phyloP scores from a whole-genome alignment of 2,113 vertebrate species.

The Stigmatopora nigra region DNA sequence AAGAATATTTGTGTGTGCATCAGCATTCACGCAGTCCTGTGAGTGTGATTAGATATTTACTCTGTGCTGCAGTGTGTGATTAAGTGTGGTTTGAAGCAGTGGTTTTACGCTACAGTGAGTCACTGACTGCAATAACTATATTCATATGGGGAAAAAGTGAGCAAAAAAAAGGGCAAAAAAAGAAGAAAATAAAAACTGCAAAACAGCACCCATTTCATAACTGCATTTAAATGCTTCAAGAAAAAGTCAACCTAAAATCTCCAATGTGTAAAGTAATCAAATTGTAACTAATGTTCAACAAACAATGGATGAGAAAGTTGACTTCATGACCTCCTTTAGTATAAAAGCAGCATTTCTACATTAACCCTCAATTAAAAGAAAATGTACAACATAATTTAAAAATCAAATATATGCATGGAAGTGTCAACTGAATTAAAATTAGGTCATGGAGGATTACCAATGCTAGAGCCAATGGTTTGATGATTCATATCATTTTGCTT shows the following conservation, averaged over 20 bases:
- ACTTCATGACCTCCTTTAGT: not conserved
- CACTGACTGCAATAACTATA: constrained; percentile 41
- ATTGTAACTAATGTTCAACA: constrained; percentile 8
- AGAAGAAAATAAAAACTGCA: not conserved
- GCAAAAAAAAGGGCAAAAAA: not conserved
- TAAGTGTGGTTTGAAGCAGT: constrained; percentile 58
- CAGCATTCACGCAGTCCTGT: constrained; percentile 48
- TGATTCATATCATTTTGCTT: not conserved
- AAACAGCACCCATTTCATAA: constrained; percentile 11
- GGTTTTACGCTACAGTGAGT: constrained; percentile 46
- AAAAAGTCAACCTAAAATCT: not conserved
- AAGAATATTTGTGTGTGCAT: constrained; percentile 50
- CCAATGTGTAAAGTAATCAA: constrained; percentile 2
- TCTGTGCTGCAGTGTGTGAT: constrained; percentile 58
- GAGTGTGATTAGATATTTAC: constrained; percentile 60
- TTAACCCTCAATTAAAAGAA: not conserved
- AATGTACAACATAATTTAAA: not conserved
- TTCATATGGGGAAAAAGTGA: constrained; percentile 30
- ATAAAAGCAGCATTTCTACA: not conserved
- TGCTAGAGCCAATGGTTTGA: not conserved
- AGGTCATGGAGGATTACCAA: not conserved
- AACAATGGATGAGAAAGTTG: not conserved
- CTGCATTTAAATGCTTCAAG: constrained; percentile 10
- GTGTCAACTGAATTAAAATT: not conserved
- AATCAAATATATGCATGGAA: not conserved